Percentiles rank a stretch among this genome's conserved stretches.
phyloP scores from a whole-genome alignment of 2,888 invertebrate species.

The Drosophila tripunctata region DNA sequence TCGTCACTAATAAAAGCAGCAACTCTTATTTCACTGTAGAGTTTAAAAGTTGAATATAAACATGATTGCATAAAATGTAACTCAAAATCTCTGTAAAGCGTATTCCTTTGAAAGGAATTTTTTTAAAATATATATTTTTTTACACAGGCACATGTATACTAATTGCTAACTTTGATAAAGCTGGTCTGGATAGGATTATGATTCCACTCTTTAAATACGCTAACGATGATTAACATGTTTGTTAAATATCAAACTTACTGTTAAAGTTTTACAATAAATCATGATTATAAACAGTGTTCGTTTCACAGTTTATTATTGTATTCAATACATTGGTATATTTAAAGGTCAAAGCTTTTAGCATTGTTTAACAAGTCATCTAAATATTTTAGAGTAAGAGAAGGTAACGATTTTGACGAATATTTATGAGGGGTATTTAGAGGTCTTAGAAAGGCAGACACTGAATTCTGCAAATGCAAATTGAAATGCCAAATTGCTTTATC shows the following conservation, averaged over 20 bases:
- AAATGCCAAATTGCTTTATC: slow-evolving; percentile 20
- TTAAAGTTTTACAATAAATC: too few species aligned
- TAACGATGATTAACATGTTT: too few species aligned
- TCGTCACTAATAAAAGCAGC: slow-evolving; percentile 31
- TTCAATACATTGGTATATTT: neutral
- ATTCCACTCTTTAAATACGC: too few species aligned
- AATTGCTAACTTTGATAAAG: too few species aligned
- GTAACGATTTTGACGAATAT: neutral
- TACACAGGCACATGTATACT: too few species aligned
- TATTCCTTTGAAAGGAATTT: too few species aligned
- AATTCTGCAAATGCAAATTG: neutral
- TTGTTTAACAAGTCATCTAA: slow-evolving; percentile 4
- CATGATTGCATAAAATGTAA: neutral
- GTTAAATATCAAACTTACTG: too few species aligned
- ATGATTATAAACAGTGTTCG: neutral
- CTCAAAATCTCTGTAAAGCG: neutral
- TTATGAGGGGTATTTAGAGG: neutral
- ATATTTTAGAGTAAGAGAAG: slow-evolving; percentile 1
- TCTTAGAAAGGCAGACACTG: neutral
- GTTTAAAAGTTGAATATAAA: neutral
- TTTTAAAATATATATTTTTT: too few species aligned
- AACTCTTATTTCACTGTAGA: neutral
- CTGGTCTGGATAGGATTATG: too few species aligned
- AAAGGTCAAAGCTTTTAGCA: slow-evolving; percentile 1
- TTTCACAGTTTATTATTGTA: neutral